phyloP scores from a whole-genome alignment of 2,888 invertebrate species.

The Calameuta pallipes region DNA sequence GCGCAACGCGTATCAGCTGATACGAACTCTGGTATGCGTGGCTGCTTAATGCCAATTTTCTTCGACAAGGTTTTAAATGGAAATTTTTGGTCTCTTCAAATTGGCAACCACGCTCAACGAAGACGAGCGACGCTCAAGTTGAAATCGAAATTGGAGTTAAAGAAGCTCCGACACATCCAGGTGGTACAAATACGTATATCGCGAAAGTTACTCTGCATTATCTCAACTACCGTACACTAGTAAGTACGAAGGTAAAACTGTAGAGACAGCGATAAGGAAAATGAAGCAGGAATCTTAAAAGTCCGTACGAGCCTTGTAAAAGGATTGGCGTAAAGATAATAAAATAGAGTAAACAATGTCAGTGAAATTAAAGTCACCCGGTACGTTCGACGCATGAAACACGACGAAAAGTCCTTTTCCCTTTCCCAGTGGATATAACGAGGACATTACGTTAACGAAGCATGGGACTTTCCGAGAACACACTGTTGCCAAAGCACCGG shows the following conservation, averaged over 20 bases:
- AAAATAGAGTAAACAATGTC: neutral
- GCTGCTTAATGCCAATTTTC: accelerated
- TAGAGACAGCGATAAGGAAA: neutral
- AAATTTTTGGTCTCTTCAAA: no score
- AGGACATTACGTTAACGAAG: neutral
- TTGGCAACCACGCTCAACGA: no score
- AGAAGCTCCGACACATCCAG: neutral
- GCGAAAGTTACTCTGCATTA: no score
- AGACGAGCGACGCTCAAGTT: no score
- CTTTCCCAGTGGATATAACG: neutral
- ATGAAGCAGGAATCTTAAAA: neutral
- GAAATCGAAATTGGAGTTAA: neutral
- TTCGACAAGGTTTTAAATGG: no score
- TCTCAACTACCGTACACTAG: no score
- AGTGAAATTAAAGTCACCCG: neutral
- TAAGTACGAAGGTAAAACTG: neutral
- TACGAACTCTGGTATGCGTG: neutral
- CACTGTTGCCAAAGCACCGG: neutral
- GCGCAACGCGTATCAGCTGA: neutral
- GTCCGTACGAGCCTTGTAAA: neutral
- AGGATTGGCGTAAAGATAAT: neutral
- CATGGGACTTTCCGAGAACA: neutral
- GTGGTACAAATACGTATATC: no score
- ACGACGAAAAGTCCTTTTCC: neutral
- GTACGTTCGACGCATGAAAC: neutral